Evolutionary conservation across 1,140 invertebrate species (phyloP).

Genomic region (Nomia melanderi): DNA sequence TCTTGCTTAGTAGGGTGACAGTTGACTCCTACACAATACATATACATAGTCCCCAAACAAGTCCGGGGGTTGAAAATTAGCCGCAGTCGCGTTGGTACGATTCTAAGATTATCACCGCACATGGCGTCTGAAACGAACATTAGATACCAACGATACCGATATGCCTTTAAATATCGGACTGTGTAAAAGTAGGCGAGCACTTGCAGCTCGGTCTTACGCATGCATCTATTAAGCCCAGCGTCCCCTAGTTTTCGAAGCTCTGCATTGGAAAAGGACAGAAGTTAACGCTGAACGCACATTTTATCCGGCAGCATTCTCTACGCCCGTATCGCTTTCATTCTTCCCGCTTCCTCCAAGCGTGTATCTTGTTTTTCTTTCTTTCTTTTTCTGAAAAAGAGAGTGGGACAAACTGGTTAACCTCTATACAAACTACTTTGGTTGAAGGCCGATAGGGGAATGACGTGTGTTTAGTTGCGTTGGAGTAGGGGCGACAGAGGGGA

Average conservation of each 20-base stretch:
- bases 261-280: background rate
- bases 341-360: slow-evolving; percentile 10
- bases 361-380: slow-evolving; percentile 43
- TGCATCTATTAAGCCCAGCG: slow-evolving; percentile 22
- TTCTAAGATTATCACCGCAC: background rate
- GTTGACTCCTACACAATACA: too few species aligned
- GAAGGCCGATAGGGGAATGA: slow-evolving; percentile 57
- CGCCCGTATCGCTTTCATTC: slow-evolving; percentile 44
- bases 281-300: slow-evolving; percentile 2
- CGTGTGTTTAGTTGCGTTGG: slow-evolving; percentile 35
- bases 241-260: slow-evolving; percentile 6
- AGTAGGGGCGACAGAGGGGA: slow-evolving; percentile 69
- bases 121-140: slow-evolving; percentile 1
- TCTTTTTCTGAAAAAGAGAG: slow-evolving; percentile 74
- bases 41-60: background rate
- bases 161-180: slow-evolving; percentile 37
- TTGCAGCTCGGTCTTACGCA: background rate
- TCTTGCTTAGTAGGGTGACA: too few species aligned
- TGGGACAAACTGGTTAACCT: slow-evolving; percentile 81
- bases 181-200: background rate
- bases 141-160: slow-evolving; percentile 16
- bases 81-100: background rate
- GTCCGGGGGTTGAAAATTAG: background rate
- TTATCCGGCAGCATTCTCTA: slow-evolving; percentile 30
- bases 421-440: slow-evolving; percentile 63